phyloP scores from a whole-genome alignment of 2,113 vertebrate species.

The Caretta caretta region DNA sequence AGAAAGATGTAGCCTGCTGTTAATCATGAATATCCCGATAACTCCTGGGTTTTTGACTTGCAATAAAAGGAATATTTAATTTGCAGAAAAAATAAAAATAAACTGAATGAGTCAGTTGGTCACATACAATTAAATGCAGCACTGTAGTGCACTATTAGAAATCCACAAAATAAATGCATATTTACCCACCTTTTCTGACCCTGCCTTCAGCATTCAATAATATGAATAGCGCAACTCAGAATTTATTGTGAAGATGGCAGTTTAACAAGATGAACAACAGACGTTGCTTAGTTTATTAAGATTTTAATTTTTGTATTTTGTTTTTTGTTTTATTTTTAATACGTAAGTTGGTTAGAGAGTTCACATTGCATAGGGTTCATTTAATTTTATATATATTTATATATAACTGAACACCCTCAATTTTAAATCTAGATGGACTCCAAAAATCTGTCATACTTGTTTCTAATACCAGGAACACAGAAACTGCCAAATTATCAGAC shows the following conservation, averaged over 20 bases:
- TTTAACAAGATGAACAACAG: background rate
- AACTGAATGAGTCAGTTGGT: background rate
- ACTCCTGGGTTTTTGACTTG: background rate
- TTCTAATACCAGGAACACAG: background rate
- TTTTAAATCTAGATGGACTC: background rate
- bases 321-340: background rate
- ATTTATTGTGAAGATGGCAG: background rate
- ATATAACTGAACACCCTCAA: background rate
- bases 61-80: background rate
- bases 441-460: background rate
- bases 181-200: accelerated
- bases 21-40: background rate
- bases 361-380: background rate
- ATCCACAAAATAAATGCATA: background rate
- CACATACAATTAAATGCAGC: background rate
- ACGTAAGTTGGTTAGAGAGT: background rate
- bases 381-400: background rate
- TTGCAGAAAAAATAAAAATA: background rate
- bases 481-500: background rate
- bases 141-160: background rate
- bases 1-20: background rate
- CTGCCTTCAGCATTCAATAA: background rate
- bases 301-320: background rate
- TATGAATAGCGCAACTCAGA: background rate
- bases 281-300: background rate